Evolutionary conservation across 2,797 vertebrate genomes (phyloP).

Genomic region (Amblyopsis hoosieri): DNA sequence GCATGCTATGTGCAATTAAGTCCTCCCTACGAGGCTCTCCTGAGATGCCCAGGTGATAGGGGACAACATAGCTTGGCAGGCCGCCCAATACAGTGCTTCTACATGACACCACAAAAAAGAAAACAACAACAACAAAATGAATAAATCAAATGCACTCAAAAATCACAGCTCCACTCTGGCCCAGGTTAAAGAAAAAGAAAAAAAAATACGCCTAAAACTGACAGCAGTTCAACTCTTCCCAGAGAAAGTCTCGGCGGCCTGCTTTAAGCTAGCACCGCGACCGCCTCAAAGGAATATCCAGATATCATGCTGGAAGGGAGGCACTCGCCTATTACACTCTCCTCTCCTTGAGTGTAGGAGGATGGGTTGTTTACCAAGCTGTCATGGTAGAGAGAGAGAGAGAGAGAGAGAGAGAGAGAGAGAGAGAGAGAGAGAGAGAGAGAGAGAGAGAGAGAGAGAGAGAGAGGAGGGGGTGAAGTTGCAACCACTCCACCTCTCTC

Average conservation of each 20-base stretch:
- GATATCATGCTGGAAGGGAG: no score
- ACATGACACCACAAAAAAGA: no score
- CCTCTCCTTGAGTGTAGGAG: not conserved
- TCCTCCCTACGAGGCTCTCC: constrained; percentile 24
- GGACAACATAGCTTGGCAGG: constrained; percentile 25
- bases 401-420: not conserved
- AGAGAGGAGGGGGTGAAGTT: not conserved
- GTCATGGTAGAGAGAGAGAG: constrained; percentile 2
- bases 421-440: not conserved
- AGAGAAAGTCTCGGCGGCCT: no score
- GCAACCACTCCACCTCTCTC: constrained; percentile 1
- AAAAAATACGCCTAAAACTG: no score
- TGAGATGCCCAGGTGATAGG: constrained; percentile 17
- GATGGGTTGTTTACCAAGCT: constrained; percentile 1
- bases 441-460: not conserved
- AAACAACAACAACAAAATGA: not conserved
- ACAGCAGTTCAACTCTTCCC: no score
- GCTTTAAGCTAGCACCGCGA: no score
- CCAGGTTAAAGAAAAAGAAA: no score
- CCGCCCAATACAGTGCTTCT: not conserved
- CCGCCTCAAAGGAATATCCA: no score
- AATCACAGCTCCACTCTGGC: no score
- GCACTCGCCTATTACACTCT: not conserved
- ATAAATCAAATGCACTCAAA: no score
- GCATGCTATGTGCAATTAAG: constrained; percentile 41